These are phyloP conservation scores for Paragorgia papillata DNA, from an alignment of 92 coral and sea anemone species.

Conservation along the genomic window DNA sequence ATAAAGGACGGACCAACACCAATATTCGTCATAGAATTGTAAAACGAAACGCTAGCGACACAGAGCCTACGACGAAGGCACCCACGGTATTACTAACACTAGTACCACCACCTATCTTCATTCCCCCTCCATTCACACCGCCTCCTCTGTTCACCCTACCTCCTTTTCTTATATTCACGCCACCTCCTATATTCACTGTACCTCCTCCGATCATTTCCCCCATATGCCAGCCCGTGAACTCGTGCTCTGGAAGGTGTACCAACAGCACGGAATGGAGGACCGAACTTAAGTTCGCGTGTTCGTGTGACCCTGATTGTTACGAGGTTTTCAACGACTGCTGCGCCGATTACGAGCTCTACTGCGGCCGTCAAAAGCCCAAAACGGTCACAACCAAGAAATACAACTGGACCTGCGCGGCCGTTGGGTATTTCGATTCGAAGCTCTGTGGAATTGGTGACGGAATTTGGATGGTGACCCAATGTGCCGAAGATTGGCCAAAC, in stretches of 20 bases:
- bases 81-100: no score
- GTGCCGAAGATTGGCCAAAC: constrained; percentile 45
- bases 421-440: constrained; percentile 4
- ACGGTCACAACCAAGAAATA: constrained; percentile 14
- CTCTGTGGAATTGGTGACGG: constrained; percentile 6
- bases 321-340: constrained; percentile 52
- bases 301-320: constrained; percentile 41
- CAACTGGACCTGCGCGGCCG: constrained; percentile 10
- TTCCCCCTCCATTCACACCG: no score
- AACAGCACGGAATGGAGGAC: constrained; percentile 4
- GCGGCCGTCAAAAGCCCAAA: constrained; percentile 18
- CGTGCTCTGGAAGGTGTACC: constrained; percentile 5
- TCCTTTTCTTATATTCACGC: no score
- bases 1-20: not conserved
- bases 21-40: not conserved
- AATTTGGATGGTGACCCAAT: constrained; percentile 49
- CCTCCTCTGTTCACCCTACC: no score
- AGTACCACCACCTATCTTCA: no score
- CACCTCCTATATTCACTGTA: no score
- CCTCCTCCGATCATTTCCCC: no score
- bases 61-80: not conserved
- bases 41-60: not conserved
- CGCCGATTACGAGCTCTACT: constrained; percentile 41
- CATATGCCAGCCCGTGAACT: not conserved
- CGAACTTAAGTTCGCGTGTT: constrained; percentile 5